These are phyloP conservation scores for Sebastolobus alascanus DNA, from an alignment of 2,797 vertebrate species.

Conservation along the genomic window DNA sequence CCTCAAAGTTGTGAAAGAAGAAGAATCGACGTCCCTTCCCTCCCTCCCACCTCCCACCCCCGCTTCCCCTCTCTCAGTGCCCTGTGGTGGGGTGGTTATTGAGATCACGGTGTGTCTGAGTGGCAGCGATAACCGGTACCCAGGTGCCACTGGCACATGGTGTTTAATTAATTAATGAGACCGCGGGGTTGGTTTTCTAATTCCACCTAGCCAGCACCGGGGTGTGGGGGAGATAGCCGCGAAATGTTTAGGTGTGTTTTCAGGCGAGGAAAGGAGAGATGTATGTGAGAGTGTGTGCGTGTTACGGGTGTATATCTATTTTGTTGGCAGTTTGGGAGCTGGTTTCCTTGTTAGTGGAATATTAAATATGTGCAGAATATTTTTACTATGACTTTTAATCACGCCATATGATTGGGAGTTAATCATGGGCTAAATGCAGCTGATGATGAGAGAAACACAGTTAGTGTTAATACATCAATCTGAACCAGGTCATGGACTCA, in stretches of 20 bases:
- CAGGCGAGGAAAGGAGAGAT: slow-evolving; percentile 72
- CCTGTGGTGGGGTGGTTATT: slow-evolving; percentile 80
- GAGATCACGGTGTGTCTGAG: slow-evolving; percentile 83
- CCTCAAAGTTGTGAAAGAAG: slow-evolving; percentile 59
- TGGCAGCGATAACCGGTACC: slow-evolving; percentile 83
- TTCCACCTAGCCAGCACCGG: slow-evolving; percentile 73
- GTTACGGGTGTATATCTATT: slow-evolving; percentile 79
- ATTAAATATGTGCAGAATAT: slow-evolving; percentile 86
- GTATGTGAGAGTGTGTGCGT: slow-evolving; percentile 63
- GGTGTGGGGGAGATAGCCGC: slow-evolving; percentile 70
- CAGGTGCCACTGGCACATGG: slow-evolving; percentile 78
- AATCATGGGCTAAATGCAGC: slow-evolving; percentile 82
- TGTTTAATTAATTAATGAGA: slow-evolving; percentile 87
- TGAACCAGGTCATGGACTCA: slow-evolving; percentile 72
- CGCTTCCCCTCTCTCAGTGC: slow-evolving; percentile 39
- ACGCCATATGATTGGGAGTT: slow-evolving; percentile 77
- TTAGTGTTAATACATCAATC: slow-evolving; percentile 71
- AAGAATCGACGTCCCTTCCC: slow-evolving; percentile 38
- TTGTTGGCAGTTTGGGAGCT: slow-evolving; percentile 87
- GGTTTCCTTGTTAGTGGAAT: slow-evolving; percentile 81
- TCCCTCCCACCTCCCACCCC: background rate
- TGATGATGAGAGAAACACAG: slow-evolving; percentile 75
- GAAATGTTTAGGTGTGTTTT: slow-evolving; percentile 81
- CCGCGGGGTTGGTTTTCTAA: slow-evolving; percentile 82
- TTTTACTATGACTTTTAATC: slow-evolving; percentile 87